Evolutionary conservation across 2,113 vertebrate species (phyloP).

Genomic region (Dicrurus megarhynchus): DNA sequence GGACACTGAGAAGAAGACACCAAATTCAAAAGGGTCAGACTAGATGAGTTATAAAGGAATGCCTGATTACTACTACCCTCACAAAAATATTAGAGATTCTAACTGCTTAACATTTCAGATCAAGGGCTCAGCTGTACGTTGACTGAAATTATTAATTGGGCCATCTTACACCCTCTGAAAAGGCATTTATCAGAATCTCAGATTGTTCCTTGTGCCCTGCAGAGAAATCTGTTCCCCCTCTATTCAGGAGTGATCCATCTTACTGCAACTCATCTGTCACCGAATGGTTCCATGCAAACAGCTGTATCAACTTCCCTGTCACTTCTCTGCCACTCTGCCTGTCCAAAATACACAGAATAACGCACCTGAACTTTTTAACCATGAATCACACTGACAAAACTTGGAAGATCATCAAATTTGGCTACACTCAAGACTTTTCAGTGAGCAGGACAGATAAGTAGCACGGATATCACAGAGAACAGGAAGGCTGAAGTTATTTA

Average conservation of each 20-base stretch:
- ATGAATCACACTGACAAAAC: background rate
- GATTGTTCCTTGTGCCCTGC: background rate
- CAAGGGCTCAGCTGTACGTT: background rate
- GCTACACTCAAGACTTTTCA: background rate
- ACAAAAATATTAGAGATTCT: background rate
- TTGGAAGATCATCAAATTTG: background rate
- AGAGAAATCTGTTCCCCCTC: background rate
- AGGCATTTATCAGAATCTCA: background rate
- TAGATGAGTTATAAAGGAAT: background rate
- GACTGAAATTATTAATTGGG: background rate
- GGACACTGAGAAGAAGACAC: background rate
- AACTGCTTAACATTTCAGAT: background rate
- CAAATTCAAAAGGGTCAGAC: background rate
- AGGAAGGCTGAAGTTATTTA: background rate
- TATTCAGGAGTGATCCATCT: background rate
- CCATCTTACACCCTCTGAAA: background rate
- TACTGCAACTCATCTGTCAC: background rate
- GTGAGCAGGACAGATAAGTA: background rate
- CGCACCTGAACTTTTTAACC: background rate
- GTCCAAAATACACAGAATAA: background rate
- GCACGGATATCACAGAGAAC: background rate
- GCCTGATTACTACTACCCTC: background rate
- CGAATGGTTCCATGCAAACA: fast-evolving
- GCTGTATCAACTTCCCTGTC: background rate
- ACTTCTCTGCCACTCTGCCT: background rate